Percentiles rank a stretch among this genome's conserved stretches.
Evolutionary conservation across 2,888 invertebrate genomes (phyloP).

Genomic region (Parascotia fuliginaria): DNA sequence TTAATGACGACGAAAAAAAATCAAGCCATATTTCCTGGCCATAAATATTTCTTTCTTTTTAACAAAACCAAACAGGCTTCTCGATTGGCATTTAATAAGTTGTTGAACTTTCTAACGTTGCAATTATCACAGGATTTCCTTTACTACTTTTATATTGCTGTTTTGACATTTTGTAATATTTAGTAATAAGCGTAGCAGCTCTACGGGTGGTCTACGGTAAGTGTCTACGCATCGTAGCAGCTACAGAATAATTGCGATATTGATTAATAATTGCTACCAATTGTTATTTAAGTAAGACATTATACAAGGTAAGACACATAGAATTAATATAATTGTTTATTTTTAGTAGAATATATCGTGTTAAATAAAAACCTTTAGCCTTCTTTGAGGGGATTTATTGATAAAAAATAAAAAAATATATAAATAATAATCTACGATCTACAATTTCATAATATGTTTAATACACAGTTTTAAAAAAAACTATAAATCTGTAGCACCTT

Average conservation of each 20-base stretch:
- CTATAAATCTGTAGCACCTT: too few relatives aligned
- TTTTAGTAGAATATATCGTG: too few relatives aligned
- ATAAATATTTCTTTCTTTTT: background rate
- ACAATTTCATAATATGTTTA: too few relatives aligned
- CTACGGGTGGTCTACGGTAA: slow-evolving; percentile 43
- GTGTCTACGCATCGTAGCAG: slow-evolving; percentile 39
- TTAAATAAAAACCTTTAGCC: too few relatives aligned
- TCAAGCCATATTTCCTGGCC: background rate
- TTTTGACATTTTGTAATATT: background rate
- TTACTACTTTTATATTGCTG: background rate
- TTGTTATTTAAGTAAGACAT: too few relatives aligned
- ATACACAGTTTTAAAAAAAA: too few relatives aligned
- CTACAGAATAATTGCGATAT: slow-evolving; percentile 17
- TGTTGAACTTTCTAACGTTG: background rate
- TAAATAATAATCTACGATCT: too few relatives aligned
- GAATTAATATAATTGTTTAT: too few relatives aligned
- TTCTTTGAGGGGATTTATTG: too few relatives aligned
- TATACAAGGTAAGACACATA: too few relatives aligned
- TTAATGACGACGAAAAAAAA: background rate
- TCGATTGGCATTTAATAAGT: background rate
- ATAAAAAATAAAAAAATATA: too few relatives aligned
- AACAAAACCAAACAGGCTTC: background rate
- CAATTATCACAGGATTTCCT: background rate
- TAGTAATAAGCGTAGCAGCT: slow-evolving; percentile 5
- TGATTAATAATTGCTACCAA: background rate